Evolutionary conservation across 64 coral and sea anemone genomes (phyloP).

Genomic region (Hydrozoanthus tunicans): DNA sequence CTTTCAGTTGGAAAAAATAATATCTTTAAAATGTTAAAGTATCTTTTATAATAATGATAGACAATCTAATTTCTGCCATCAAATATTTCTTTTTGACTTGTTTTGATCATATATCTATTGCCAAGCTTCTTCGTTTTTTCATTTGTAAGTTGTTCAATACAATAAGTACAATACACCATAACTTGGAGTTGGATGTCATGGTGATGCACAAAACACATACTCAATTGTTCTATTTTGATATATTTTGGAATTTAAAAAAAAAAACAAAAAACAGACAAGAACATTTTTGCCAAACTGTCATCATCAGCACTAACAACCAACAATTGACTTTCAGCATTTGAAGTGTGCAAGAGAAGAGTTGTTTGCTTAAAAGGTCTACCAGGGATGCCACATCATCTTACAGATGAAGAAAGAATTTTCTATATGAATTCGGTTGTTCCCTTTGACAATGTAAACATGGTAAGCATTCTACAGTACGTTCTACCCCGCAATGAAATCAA

Average conservation of each 20-base stretch:
- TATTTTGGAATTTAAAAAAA: no score
- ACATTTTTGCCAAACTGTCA: neutral
- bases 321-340: slow-evolving; percentile 65
- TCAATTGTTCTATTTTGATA: no score
- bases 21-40: neutral
- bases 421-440: slow-evolving; percentile 90
- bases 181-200: no score
- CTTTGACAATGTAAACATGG: slow-evolving; percentile 96
- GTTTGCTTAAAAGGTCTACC: slow-evolving; percentile 80
- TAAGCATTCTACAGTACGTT: neutral
- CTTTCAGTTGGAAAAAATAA: neutral
- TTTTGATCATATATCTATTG: no score
- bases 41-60: neutral
- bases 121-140: no score
- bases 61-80: no score
- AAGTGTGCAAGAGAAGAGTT: slow-evolving; percentile 95
- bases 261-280: neutral
- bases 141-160: no score
- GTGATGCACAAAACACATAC: neutral
- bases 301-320: neutral
- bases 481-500: neutral
- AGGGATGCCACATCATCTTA: slow-evolving; percentile 90
- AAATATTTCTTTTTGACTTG: no score
- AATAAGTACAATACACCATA: no score
- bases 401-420: slow-evolving; percentile 85